A percentile compares a stretch with the other conserved stretches of the same genome.
Conservation (phyloP, 2,888 invertebrate genomes). For the Micoletzkya japonica region DNA sequence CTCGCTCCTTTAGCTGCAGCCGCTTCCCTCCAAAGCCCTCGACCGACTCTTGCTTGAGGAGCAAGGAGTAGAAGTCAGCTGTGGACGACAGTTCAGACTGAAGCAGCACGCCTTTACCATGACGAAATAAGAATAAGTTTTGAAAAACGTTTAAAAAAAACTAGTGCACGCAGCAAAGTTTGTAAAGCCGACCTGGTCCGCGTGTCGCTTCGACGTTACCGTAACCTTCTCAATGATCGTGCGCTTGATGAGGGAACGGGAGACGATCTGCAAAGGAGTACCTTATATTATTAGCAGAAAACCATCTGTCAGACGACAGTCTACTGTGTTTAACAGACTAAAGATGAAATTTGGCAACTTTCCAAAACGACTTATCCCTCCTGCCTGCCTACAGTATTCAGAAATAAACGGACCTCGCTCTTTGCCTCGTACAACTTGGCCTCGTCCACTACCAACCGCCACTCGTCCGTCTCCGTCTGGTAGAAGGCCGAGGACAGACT, state of each 20-base stretch:
- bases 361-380: too few relatives aligned
- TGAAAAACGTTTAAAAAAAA: neutral
- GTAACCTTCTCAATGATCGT: slow-evolving; percentile 17
- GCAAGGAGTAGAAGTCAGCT: neutral
- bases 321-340: too few relatives aligned
- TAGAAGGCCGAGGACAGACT: slow-evolving; percentile 7
- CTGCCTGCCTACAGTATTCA: too few relatives aligned
- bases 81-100: too few relatives aligned
- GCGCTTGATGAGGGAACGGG: slow-evolving; percentile 16
- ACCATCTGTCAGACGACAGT: too few relatives aligned
- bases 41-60: neutral
- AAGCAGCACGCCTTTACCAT: neutral
- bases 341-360: too few relatives aligned
- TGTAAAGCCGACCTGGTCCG: neutral
- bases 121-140: neutral
- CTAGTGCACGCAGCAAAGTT: neutral
- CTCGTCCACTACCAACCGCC: slow-evolving; percentile 1
- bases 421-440: slow-evolving; percentile 4
- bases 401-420: neutral
- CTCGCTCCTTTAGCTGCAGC: neutral
- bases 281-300: too few relatives aligned
- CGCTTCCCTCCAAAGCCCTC: neutral
- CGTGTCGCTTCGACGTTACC: slow-evolving; percentile 18
- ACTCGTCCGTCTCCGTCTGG: neutral
- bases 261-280: neutral